These are phyloP conservation scores for Phataginus tricuspis DNA, from an alignment of 2,797 vertebrate genomes.

Conservation along the genomic window DNA sequence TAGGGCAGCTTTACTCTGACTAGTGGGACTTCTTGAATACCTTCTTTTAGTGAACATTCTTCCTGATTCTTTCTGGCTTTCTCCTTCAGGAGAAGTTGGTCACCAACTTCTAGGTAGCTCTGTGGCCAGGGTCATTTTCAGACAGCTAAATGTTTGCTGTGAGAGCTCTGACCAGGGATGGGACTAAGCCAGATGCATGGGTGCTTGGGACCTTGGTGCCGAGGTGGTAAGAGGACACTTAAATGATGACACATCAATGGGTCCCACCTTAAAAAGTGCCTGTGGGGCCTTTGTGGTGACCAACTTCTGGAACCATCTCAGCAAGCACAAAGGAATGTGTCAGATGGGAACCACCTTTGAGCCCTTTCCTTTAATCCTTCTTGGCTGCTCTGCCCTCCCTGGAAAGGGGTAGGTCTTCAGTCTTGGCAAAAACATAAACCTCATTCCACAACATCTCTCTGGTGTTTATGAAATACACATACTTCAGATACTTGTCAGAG, in stretches of 20 bases:
- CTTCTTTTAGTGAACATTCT: background rate
- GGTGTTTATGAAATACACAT: background rate
- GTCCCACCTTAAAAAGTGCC: constrained; percentile 60
- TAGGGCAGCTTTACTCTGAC: background rate
- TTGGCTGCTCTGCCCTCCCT: background rate
- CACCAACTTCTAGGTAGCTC: constrained; percentile 63
- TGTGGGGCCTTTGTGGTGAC: constrained; percentile 82
- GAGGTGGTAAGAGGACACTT: constrained; percentile 75
- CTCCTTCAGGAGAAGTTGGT: constrained; percentile 50
- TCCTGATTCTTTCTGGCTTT: background rate
- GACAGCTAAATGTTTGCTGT: constrained; percentile 71
- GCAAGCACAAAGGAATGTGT: constrained; percentile 77
- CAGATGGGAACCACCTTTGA: constrained; percentile 69
- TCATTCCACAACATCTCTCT: background rate
- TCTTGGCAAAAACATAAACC: background rate
- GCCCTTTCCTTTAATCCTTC: background rate
- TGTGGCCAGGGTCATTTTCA: constrained; percentile 78
- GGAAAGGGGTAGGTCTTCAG: background rate
- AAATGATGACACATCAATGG: constrained; percentile 63
- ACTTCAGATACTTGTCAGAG: background rate
- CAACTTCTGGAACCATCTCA: constrained; percentile 78
- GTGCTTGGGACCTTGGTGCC: constrained; percentile 73
- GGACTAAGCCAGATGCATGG: background rate
- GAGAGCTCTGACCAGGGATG: constrained; percentile 67
- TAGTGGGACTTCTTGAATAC: background rate